Percentiles rank a stretch among this genome's conserved stretches.
These are phyloP conservation scores for Pantherophis guttatus DNA, from an alignment of 2,113 vertebrate species.

Conservation along the genomic window DNA sequence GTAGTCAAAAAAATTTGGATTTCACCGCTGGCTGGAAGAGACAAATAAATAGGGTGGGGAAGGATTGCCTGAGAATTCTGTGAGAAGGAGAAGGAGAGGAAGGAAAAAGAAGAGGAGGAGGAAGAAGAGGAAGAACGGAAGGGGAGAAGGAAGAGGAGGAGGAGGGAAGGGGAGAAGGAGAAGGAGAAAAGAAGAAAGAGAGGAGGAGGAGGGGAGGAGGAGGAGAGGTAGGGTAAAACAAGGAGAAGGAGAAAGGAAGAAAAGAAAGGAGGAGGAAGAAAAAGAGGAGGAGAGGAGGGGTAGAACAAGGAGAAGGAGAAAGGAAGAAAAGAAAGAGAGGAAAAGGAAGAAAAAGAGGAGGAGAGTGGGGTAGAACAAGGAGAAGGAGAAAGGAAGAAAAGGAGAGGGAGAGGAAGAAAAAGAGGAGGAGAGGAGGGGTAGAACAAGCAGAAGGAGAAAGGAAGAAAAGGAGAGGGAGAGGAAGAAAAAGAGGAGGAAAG, in stretches of 20 bases:
- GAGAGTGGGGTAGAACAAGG: too few relatives aligned
- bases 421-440: neutral
- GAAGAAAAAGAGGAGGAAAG: neutral
- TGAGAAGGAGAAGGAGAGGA: too few relatives aligned
- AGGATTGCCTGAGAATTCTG: neutral
- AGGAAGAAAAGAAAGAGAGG: neutral
- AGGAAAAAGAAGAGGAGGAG: neutral
- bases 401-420: neutral
- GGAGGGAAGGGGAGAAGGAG: too few relatives aligned
- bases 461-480: too few relatives aligned
- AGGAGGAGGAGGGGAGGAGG: too few relatives aligned
- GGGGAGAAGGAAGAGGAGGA: too few relatives aligned
- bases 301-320: neutral
- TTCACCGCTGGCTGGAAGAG: too few relatives aligned
- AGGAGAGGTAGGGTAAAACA: too few relatives aligned
- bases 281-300: neutral
- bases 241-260: neutral
- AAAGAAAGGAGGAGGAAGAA: neutral
- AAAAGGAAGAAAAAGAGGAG: neutral
- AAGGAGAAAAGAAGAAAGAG: too few relatives aligned
- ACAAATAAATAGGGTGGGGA: neutral
- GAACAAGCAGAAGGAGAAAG: neutral
- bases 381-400: neutral
- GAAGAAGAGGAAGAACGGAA: neutral
- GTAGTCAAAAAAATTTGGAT: too few relatives aligned